Evolutionary conservation across 2,113 vertebrate species (phyloP).

Genomic region (Sinocyclocheilus anophthalmus): DNA sequence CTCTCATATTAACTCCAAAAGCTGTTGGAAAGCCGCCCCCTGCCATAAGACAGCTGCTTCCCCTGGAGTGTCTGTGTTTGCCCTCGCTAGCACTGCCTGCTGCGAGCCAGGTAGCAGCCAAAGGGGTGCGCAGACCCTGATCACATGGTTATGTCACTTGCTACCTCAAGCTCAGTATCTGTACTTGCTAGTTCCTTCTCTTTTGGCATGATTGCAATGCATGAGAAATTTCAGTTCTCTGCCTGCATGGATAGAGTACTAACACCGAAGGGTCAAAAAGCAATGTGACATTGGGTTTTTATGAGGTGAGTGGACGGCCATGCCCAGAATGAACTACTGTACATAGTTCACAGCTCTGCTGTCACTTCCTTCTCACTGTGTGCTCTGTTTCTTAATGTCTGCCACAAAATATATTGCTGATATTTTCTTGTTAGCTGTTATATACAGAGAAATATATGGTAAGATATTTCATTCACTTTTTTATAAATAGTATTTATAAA

Average conservation of each 20-base stretch:
- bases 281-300: background rate
- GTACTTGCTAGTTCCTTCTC: conserved; percentile 54
- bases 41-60: conserved; percentile 40
- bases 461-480: too few species aligned
- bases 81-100: conserved; percentile 29
- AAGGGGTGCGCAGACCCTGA: conserved; percentile 19
- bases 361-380: background rate
- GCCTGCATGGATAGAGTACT: background rate
- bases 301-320: too few species aligned
- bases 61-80: conserved; percentile 12
- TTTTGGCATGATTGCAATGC: conserved; percentile 37
- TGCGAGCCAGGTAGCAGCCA: conserved; percentile 38
- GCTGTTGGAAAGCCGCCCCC: conserved; percentile 26
- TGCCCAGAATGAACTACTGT: background rate
- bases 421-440: too few species aligned
- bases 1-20: conserved; percentile 26
- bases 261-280: background rate
- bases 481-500: too few species aligned
- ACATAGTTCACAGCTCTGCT: background rate
- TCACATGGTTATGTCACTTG: conserved; percentile 4
- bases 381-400: background rate
- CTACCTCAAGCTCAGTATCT: background rate
- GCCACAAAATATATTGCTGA: too few species aligned
- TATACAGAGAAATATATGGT: too few species aligned
- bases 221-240: background rate